phyloP scores from a whole-genome alignment of 2,797 vertebrate species.

The Acridotheres tristis region DNA sequence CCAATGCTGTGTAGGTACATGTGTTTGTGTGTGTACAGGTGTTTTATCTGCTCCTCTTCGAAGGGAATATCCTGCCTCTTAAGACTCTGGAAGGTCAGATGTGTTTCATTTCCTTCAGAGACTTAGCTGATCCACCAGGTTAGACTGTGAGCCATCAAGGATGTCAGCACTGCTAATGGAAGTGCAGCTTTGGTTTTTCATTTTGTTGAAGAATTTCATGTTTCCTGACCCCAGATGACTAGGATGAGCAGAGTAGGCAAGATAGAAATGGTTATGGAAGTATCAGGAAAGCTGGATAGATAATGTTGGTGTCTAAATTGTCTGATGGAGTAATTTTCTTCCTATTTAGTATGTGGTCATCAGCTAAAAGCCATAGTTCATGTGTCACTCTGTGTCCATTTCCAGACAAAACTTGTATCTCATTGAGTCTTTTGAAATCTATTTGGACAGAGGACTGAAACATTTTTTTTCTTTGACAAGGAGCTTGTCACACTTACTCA shows the following conservation, averaged over 20 bases:
- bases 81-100: not conserved
- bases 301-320: not conserved
- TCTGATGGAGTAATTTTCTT: constrained; percentile 12
- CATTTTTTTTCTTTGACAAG: not conserved
- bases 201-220: not conserved
- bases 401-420: not conserved
- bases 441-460: constrained; percentile 21
- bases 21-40: too few relatives aligned
- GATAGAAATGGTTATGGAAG: not conserved
- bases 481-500: constrained; percentile 43
- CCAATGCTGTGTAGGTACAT: fast-evolving
- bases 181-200: not conserved
- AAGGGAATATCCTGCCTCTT: not conserved
- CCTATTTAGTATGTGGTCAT: not conserved
- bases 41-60: not conserved
- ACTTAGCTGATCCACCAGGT: not conserved
- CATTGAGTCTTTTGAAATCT: constrained; percentile 11
- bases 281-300: not conserved
- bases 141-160: not conserved
- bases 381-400: constrained; percentile 20
- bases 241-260: not conserved
- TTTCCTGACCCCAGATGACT: not conserved
- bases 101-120: not conserved
- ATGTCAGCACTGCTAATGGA: not conserved
- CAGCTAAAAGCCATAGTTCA: constrained; percentile 45